Evolutionary conservation across 2,113 vertebrate genomes (phyloP), one percentile per base, ranked within the genome.

Genomic region (Trinectes maculatus): DNA sequence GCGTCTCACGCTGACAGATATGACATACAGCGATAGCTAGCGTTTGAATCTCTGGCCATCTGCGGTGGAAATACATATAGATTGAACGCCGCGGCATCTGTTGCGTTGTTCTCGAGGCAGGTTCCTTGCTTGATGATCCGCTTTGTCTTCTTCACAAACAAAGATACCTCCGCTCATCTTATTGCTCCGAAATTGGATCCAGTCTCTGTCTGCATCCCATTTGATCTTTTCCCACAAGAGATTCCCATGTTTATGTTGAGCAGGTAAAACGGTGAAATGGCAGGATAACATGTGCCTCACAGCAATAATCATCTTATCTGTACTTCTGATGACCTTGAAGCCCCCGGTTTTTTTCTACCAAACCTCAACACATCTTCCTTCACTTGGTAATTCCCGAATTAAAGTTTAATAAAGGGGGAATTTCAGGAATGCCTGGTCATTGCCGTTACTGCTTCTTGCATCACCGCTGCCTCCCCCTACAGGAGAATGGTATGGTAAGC

Each of bases 361-460:
- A 66, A 82, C 62, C 59, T 61, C 74, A 72, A 43, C 63, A 52
- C 67, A 56, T 83, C 49, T 73, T 57, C 37, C 43, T 56, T 56
- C 52, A 26, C 44, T 43, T 63, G 43, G 79, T 87, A 84, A 90
- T 88, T 84, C 85, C 64, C 42, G 72, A 71, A 89, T 88, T 90
- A 86, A 85, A 84, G 18, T 89, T 84, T 84, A 84, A 91, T 90
- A 86, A 89, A 85, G 29, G 44, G 26, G 72, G 83, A 88, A 87
- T 90, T 85, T 85, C 64, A 69, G 80, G 87, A 91, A 90, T 67
- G 80, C 36, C 49, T 28, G 61, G 52, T 63, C 79, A 64, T 40
- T 73, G 58, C 51, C 37, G 36, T 29, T 46, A 40, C 60, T 52
- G 34, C 54, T 72, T 16, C 42, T 37, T 31, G 22, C 9, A 33